Conservation (phyloP, 2,113 vertebrate genomes). For the rat (Rattus norvegicus) region GRCr8 NC_086029.1:64488001-64488500, state of each 20-base stretch:
- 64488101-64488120: too few species aligned
- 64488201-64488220: background rate
- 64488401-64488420: background rate
- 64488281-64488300: background rate
- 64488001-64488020: background rate
- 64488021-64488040: background rate
- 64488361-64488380: background rate
- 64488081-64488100: constrained; percentile 3
- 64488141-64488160: background rate
- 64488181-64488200: background rate
- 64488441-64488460: background rate
- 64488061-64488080: background rate
- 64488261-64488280: background rate
- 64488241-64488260: background rate
- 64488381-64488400: background rate
- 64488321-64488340: background rate
- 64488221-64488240: background rate
- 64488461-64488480: background rate
- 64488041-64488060: background rate
- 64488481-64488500: background rate
- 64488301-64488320: background rate
- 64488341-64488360: background rate
- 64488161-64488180: background rate
- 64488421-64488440: background rate
- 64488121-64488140: background rate